Evolutionary conservation across 2,888 invertebrate species (phyloP), one percentile per base, ranked within the genome.

Genomic region (Listrodromus nycthemerus): DNA sequence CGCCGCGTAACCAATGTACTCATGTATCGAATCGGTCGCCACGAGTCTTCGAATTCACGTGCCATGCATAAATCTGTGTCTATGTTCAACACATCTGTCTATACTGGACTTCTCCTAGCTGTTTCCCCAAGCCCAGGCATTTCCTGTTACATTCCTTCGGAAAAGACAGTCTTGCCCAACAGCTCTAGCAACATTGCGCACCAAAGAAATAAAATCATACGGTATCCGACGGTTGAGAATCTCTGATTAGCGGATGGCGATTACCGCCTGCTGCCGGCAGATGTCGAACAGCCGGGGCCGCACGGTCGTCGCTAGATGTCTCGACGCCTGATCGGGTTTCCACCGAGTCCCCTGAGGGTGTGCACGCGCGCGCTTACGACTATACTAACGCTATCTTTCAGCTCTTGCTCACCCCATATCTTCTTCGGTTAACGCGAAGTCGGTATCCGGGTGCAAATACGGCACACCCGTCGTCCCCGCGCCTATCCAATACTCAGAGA

Each of bases 191-290:
- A 33, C 33, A 37, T 10, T 10, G 7, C 7, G 33, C 33, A 7
- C 19, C 0, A 52, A 6, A 52, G 24, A 24, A 24, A 21, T 0
- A 0, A 21, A 21, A 21, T 24, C 19, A 8, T 33, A 2, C 16
- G 21, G 63, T 33, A 48, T 65, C 78, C 63, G 41, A 16, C 6
- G 66, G 45, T 73, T 83, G 80, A 83, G 80, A 77, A 69, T 80
- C 83, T 41, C 83, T 83, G 80, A 4, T 16, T n/a, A 45, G 52
- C 33, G 52, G 33, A 37, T 16, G 33, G 67, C 50, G 76, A 61
- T 75, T 61, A 27, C 71, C 71, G 70, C 50, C 76, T 83, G 76
- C 76, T 65, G 58, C 55, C 70, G 71, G 66, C 76, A 83, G 80
- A 80, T 76, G 80, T 83, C 37, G 24, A 76, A 33, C 74, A 52